Conservation (phyloP, 2,113 vertebrate species). For the Hiodon alosoides region DNA sequence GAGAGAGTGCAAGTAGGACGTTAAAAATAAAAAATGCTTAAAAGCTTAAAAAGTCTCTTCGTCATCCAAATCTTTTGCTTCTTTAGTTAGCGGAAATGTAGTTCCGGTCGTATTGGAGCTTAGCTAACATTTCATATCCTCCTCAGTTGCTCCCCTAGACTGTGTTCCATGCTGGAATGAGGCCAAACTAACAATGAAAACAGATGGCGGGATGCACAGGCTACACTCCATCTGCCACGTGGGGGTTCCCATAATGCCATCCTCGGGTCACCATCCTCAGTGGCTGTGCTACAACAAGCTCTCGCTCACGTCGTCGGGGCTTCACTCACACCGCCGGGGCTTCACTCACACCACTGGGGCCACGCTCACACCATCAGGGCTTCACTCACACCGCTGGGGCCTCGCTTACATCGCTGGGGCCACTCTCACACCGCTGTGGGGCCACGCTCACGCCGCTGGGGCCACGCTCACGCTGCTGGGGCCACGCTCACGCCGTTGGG, state of each 20-base stretch:
- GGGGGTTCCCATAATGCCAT: no score
- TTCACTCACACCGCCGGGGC: not conserved
- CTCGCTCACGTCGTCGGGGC: no score
- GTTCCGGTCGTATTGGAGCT: slow-evolving; percentile 12
- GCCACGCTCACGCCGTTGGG: not conserved
- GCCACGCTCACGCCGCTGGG: no score
- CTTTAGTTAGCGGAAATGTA: slow-evolving; percentile 24
- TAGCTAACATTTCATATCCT: slow-evolving; percentile 51
- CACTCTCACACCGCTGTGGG: no score
- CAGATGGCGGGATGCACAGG: not conserved
- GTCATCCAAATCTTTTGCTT: slow-evolving; percentile 12
- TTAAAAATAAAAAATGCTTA: no score
- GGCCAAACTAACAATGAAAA: slow-evolving; percentile 16
- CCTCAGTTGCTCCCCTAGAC: slow-evolving; percentile 28
- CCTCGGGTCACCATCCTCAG: no score
- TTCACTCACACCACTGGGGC: no score
- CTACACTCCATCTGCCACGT: not conserved
- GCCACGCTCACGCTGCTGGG: no score
- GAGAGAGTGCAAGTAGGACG: not conserved
- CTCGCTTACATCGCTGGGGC: no score
- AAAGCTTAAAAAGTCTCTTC: no score
- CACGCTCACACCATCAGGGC: no score
- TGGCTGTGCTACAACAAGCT: not conserved
- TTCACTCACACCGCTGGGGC: no score
- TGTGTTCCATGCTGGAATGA: slow-evolving; percentile 31